These are phyloP conservation scores for Urocynchramus pylzowi DNA, from an alignment of 2,113 vertebrate species.

Conservation along the genomic window DNA sequence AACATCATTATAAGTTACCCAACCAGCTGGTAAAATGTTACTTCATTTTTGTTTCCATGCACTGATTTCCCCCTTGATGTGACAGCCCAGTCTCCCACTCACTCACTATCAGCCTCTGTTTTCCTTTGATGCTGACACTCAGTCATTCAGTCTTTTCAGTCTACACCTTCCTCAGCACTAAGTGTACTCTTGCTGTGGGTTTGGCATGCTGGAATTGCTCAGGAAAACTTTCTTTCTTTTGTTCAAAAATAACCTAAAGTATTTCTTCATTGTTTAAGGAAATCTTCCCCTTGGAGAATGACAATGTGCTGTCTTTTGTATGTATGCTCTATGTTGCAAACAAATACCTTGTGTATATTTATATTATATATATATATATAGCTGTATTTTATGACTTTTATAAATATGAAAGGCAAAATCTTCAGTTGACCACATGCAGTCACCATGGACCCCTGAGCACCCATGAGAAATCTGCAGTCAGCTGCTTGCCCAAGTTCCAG, in stretches of 20 bases:
- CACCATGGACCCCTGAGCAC: neutral
- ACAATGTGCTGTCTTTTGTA: neutral
- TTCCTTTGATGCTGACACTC: neutral
- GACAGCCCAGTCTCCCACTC: constrained; percentile 35
- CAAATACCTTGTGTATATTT: neutral
- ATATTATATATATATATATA: neutral
- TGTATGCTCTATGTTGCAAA: neutral
- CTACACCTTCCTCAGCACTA: neutral
- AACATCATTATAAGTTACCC: constrained; percentile 39
- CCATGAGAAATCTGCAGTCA: neutral
- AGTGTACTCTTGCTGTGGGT: neutral
- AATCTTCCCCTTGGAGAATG: neutral
- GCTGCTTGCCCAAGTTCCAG: neutral
- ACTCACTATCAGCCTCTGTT: neutral
- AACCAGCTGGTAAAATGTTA: constrained; percentile 12
- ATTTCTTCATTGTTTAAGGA: neutral
- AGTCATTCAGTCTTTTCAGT: neutral
- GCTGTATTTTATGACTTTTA: neutral
- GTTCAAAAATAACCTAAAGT: neutral
- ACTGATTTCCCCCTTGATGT: constrained; percentile 21
- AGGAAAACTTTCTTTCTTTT: neutral
- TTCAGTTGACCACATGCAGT: neutral
- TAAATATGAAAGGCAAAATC: neutral
- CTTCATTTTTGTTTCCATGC: constrained; percentile 14
- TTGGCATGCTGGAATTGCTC: neutral